A percentile compares a stretch with the other conserved stretches of the same genome.
Conservation (phyloP, 2,797 vertebrate species). For the Hyperoplus lanceolatus region DNA sequence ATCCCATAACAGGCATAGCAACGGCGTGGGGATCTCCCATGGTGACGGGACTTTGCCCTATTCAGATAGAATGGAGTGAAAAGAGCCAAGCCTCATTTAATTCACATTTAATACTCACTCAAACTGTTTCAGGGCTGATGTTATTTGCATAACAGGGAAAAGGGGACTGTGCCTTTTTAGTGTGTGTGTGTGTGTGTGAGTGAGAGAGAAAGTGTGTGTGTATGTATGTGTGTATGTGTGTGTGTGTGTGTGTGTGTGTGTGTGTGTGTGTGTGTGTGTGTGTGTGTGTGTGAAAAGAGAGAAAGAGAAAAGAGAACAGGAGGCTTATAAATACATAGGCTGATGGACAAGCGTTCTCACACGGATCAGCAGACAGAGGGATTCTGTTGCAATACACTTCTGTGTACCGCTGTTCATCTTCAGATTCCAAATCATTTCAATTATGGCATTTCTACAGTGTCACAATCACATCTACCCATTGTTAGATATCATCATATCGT, state of each 20-base stretch:
- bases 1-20: conserved; percentile 94
- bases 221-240: conserved; percentile 36
- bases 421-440: conserved; percentile 48
- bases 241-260: conserved; percentile 58
- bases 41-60: conserved; percentile 89
- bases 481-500: background rate
- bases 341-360: conserved; percentile 84
- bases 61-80: conserved; percentile 85
- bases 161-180: conserved; percentile 88
- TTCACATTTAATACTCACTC: conserved; percentile 97
- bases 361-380: conserved; percentile 80
- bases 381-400: conserved; percentile 65
- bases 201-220: background rate
- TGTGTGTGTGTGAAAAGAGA: conserved; percentile 41
- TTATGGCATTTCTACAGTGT: conserved; percentile 56
- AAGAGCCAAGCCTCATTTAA: conserved; percentile 92
- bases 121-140: conserved; percentile 87
- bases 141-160: conserved; percentile 97
- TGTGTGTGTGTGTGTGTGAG: conserved; percentile 57
- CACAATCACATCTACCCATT: conserved; percentile 21
- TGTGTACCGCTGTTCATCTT: conserved; percentile 55
- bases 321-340: conserved; percentile 84
- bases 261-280: conserved; percentile 25
- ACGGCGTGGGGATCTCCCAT: conserved; percentile 89
- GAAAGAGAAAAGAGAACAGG: conserved; percentile 75